Percentiles rank a stretch among this genome's conserved stretches.
phyloP scores from a whole-genome alignment of 2,797 vertebrate species.

The Babyrousa celebensis region DNA sequence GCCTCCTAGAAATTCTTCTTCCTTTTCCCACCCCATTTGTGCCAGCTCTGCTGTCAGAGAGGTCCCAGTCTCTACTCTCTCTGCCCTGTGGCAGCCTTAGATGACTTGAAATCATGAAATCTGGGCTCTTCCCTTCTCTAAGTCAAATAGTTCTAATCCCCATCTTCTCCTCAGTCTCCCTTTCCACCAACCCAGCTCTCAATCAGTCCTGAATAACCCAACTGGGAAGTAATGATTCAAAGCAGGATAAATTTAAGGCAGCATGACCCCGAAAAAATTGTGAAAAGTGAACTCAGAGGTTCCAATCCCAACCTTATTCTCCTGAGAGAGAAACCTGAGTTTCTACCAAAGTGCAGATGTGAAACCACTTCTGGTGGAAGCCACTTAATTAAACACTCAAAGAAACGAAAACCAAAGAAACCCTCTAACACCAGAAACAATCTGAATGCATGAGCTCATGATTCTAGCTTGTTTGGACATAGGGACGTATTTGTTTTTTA shows the following conservation, averaged over 20 bases:
- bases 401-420: background rate
- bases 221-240: constrained; percentile 40
- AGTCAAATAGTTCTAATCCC: constrained; percentile 18
- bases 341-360: constrained; percentile 7
- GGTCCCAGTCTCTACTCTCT: background rate
- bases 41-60: background rate
- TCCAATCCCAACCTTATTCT: background rate
- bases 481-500: constrained; percentile 18
- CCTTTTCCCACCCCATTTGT: background rate
- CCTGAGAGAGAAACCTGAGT: constrained; percentile 16
- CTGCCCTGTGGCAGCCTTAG: background rate
- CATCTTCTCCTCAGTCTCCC: background rate
- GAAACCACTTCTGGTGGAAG: background rate
- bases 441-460: constrained; percentile 5
- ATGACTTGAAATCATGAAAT: constrained; percentile 24
- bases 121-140: background rate
- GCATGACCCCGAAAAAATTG: background rate
- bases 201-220: background rate
- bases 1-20: background rate
- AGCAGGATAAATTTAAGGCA: constrained; percentile 48
- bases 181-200: background rate
- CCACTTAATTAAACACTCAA: constrained; percentile 3
- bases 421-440: constrained; percentile 11
- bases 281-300: constrained; percentile 34
- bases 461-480: constrained; percentile 57